These are phyloP conservation scores for Remorina albescens DNA, from an alignment of 2,797 vertebrate genomes.

Conservation along the genomic window DNA sequence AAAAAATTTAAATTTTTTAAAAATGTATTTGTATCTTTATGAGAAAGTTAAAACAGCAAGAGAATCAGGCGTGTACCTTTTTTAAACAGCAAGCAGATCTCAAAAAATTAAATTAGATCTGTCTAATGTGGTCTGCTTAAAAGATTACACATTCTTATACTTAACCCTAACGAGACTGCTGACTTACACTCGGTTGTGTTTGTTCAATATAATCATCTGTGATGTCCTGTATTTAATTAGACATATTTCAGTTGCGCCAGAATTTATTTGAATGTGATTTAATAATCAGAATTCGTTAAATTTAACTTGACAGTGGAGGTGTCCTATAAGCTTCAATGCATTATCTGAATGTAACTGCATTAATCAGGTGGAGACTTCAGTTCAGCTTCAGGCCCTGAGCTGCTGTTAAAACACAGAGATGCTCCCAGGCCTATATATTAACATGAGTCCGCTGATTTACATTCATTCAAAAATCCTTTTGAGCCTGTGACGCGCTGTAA, in stretches of 20 bases:
- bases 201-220: not conserved
- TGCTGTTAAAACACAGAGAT: slow-evolving; percentile 42
- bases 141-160: not conserved
- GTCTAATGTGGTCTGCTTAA: not conserved
- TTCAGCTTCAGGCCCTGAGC: slow-evolving; percentile 36
- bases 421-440: slow-evolving; percentile 51
- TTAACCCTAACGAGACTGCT: not conserved
- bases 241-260: not conserved
- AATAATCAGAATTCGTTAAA: not conserved
- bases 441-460: slow-evolving; percentile 58
- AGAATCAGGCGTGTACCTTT: not conserved
- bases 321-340: not conserved
- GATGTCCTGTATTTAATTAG: not conserved
- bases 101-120: not conserved
- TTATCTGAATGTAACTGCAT: slow-evolving; percentile 7
- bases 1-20: not conserved
- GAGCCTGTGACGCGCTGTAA: slow-evolving; percentile 45
- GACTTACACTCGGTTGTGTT: slow-evolving; percentile 67
- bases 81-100: not conserved
- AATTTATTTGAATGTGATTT: not conserved
- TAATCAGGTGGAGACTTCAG: slow-evolving; percentile 14
- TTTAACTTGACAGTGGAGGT: not conserved
- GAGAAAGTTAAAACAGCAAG: not conserved
- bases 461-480: slow-evolving; percentile 52
- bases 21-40: not conserved